phyloP scores from a whole-genome alignment of 2,888 invertebrate species.

The Megastigmus dorsalis region DNA sequence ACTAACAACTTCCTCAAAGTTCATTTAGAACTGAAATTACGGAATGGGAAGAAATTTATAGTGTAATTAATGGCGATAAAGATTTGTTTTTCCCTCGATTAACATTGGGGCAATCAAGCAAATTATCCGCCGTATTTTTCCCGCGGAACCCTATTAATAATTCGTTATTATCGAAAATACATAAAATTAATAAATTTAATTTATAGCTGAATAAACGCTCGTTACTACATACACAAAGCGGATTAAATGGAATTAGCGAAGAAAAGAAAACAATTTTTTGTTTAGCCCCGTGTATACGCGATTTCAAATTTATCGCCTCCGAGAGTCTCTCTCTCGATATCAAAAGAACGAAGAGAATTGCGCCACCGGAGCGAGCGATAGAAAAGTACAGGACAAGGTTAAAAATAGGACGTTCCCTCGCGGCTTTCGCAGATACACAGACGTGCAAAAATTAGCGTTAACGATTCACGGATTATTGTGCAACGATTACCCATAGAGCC shows the following conservation, averaged over 20 bases:
- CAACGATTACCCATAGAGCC: constrained; percentile 42
- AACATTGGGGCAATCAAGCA: not conserved
- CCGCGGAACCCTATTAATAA: too few relatives aligned
- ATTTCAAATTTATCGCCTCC: too few relatives aligned
- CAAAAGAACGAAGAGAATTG: not conserved
- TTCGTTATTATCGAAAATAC: too few relatives aligned
- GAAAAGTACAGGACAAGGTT: constrained; percentile 41
- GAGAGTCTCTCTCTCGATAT: too few relatives aligned
- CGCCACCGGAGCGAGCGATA: not conserved
- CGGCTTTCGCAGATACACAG: not conserved
- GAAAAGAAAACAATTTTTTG: not conserved
- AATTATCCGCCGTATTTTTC: not conserved
- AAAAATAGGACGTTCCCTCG: constrained; percentile 38
- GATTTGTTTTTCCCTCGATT: not conserved
- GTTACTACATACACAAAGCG: too few relatives aligned
- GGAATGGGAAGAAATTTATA: constrained; percentile 14
- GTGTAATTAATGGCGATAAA: not conserved
- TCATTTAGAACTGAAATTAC: constrained; percentile 19
- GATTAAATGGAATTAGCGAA: too few relatives aligned
- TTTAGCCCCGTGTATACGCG: not conserved
- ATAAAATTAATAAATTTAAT: too few relatives aligned
- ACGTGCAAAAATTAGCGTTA: constrained; percentile 27
- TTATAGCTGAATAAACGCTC: too few relatives aligned
- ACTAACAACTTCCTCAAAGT: constrained; percentile 33
- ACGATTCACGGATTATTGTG: constrained; percentile 41